Evolutionary conservation across 23 tunicate species (phyloP).

Genomic region (Ascidia mentula): DNA sequence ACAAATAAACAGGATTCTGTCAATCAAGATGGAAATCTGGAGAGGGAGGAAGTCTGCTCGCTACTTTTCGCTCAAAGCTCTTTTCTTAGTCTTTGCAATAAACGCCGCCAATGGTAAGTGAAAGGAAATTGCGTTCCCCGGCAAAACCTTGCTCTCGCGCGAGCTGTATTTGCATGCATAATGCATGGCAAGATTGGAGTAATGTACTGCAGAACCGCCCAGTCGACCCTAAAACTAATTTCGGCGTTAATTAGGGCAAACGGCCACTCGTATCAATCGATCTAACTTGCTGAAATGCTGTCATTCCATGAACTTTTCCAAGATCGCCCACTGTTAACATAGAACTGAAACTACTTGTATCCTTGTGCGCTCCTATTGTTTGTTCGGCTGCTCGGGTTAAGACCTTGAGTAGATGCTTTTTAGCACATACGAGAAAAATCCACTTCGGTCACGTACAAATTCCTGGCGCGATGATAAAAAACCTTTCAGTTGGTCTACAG

Average conservation of each 20-base stretch:
- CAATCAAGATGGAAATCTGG: background rate
- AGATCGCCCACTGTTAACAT: too few relatives aligned
- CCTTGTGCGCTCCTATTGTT: too few relatives aligned
- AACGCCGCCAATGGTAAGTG: background rate
- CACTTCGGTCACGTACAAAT: background rate
- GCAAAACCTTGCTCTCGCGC: background rate
- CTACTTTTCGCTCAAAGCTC: background rate
- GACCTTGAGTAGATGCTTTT: background rate
- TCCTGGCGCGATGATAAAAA: background rate
- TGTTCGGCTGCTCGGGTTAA: background rate
- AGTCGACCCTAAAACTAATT: background rate
- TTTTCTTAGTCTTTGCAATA: background rate
- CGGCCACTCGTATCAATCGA: too few relatives aligned
- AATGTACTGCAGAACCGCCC: slow-evolving; percentile 1
- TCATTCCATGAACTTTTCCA: too few relatives aligned
- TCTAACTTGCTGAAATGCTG: too few relatives aligned
- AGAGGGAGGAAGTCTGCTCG: background rate
- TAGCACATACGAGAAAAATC: background rate
- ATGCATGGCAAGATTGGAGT: slow-evolving; percentile 3
- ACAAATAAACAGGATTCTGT: background rate
- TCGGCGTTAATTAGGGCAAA: slow-evolving; percentile 4
- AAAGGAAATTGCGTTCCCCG: background rate
- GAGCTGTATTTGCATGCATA: slow-evolving; percentile 11
- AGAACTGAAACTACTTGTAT: too few relatives aligned
- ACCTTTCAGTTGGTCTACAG: background rate